Conservation (phyloP, 2,797 vertebrate genomes). For the Dipus sagitta region DNA sequence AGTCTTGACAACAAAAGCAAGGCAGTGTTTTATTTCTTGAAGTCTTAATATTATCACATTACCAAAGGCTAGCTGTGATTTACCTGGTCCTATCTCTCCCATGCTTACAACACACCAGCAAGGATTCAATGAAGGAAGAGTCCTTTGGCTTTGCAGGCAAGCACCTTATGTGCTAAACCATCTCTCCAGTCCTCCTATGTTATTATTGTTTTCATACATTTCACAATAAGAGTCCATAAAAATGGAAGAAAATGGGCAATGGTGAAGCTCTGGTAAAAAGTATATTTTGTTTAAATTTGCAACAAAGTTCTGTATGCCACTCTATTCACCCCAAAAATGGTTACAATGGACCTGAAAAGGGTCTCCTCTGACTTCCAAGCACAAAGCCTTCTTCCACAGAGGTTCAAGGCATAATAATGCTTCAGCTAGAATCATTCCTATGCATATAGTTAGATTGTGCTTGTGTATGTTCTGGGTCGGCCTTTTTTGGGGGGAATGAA, state of each 20-base stretch:
- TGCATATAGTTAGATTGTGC: not conserved
- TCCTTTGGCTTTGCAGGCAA: no score
- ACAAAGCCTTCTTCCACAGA: not conserved
- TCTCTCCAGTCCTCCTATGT: not conserved
- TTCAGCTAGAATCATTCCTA: not conserved
- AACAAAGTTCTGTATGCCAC: not conserved
- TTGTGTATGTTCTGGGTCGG: not conserved
- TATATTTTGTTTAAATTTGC: not conserved
- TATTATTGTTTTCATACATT: not conserved
- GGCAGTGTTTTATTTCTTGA: not conserved
- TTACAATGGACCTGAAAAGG: not conserved
- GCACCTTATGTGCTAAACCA: no score
- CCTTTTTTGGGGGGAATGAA: not conserved
- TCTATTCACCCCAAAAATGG: not conserved
- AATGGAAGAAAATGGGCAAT: not conserved
- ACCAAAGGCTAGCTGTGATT: constrained; percentile 2
- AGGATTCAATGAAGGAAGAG: not conserved
- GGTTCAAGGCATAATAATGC: not conserved
- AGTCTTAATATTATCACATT: not conserved
- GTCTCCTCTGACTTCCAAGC: not conserved
- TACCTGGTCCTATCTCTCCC: not conserved
- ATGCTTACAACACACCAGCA: not conserved
- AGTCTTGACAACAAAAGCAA: not conserved
- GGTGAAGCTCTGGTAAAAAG: not conserved
- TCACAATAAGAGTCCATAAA: not conserved